These are phyloP conservation scores for Pluvianellus socialis DNA, from an alignment of 2,113 vertebrate species.

Conservation along the genomic window DNA sequence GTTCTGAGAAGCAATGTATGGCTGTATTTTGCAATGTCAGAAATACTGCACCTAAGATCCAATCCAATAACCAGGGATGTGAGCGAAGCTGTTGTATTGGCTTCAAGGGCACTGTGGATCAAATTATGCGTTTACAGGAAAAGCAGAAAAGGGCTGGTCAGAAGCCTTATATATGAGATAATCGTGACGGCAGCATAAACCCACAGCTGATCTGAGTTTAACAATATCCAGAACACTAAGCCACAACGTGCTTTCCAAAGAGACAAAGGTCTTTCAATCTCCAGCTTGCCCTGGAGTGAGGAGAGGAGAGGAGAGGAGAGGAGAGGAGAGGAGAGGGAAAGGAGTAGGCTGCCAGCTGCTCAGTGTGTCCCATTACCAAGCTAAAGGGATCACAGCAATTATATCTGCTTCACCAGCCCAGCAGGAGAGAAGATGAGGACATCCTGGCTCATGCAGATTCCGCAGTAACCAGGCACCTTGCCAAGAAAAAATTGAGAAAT, in stretches of 20 bases:
- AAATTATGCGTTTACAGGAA: background rate
- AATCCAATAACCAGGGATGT: background rate
- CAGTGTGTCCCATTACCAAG: background rate
- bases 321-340: background rate
- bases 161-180: background rate
- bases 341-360: background rate
- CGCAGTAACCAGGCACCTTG: constrained; percentile 28
- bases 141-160: background rate
- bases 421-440: constrained; percentile 29
- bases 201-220: background rate
- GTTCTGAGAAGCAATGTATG: background rate
- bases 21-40: background rate
- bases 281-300: background rate
- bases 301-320: background rate
- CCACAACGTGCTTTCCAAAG: background rate
- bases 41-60: background rate
- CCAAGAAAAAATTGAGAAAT: constrained; percentile 22
- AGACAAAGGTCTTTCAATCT: background rate
- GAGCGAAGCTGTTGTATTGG: background rate
- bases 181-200: background rate
- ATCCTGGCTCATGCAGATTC: constrained; percentile 29
- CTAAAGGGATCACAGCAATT: constrained; percentile 14
- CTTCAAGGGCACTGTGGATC: background rate
- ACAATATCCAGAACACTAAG: background rate
- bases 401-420: constrained; percentile 18